Evolutionary conservation across 2,113 vertebrate species (phyloP), one percentile per base, ranked within the genome.

Genomic region (Upupa epops): DNA sequence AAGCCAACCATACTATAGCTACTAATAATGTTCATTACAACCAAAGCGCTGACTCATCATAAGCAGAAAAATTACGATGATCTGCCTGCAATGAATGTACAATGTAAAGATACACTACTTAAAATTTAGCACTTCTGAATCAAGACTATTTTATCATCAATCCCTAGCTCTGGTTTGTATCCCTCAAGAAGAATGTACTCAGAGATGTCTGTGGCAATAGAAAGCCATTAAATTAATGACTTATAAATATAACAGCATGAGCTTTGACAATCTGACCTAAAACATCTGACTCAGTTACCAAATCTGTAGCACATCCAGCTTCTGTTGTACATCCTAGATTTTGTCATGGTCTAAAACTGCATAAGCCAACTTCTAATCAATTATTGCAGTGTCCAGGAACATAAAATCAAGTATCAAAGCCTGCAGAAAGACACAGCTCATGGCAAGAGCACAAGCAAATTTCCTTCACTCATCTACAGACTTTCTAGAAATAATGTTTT

Each of bases 221-320:
- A 61, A 87, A 63, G 34, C 74, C 58, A 79, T 37, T 48, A 82
- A 83, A 95, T 58, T 51, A 22, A 51, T 40, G 42, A 85, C 29
- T 91, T 88, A 60, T 28, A 75, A 78, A 76, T 79, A 54, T 58
- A 89, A 54, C 40, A 87, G 51, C 66, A 55, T 11, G 59, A 80
- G 71, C 28, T 91, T 65, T 15, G 1, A 49, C 36, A 87, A 54
- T 40, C 46, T 89, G 58, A 81, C 56, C 40, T 87, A 29, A 51
- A 90, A 75, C 32, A 87, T 20, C 17, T 45, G 17, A 70, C 34
- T 73, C 46, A 24, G 83, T 37, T 56, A 28, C 36, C 54, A 90
- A 83, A 92, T 48, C 65, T 72, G 26, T 63, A 86, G 66, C 22
- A 77, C 14, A 31, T 24, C 6, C 63, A 80, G 26, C 19, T 56